Percentiles rank a stretch among this genome's conserved stretches.
These are phyloP conservation scores for Ploceus nigricollis DNA, from an alignment of 2,113 vertebrate species.

Conservation along the genomic window DNA sequence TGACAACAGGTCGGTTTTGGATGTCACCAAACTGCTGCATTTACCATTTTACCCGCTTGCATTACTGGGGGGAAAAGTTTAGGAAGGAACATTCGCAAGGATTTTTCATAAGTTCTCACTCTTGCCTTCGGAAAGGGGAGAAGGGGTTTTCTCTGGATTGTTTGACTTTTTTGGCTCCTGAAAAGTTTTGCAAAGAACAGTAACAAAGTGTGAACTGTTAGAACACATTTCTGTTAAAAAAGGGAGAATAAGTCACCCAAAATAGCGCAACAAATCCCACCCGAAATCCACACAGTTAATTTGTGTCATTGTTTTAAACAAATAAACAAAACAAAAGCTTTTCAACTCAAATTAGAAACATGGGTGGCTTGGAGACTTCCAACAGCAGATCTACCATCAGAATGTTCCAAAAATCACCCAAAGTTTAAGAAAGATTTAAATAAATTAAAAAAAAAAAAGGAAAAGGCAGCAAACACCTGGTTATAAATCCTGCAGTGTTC, in stretches of 20 bases:
- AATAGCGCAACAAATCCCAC: constrained; percentile 58
- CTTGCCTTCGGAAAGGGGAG: constrained; percentile 79
- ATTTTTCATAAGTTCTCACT: constrained; percentile 75
- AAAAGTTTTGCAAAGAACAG: constrained; percentile 85
- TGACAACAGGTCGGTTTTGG: constrained; percentile 72
- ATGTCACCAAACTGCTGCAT: constrained; percentile 74
- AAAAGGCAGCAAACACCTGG: constrained; percentile 58
- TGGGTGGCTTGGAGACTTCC: constrained; percentile 56
- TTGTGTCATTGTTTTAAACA: constrained; percentile 25
- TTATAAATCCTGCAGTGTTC: constrained; percentile 68
- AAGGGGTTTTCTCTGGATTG: constrained; percentile 81
- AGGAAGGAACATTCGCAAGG: constrained; percentile 80
- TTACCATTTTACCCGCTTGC: constrained; percentile 74
- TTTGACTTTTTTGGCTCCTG: constrained; percentile 81
- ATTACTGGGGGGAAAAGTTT: constrained; percentile 80
- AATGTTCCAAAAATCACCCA: constrained; percentile 66
- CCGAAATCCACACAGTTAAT: not conserved
- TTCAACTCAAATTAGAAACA: constrained; percentile 68
- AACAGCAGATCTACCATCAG: constrained; percentile 64
- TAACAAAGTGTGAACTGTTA: constrained; percentile 79
- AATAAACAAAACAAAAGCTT: constrained; percentile 68
- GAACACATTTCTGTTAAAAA: constrained; percentile 70
- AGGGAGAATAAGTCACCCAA: constrained; percentile 53
- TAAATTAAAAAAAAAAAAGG: constrained; percentile 63
- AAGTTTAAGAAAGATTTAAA: constrained; percentile 53